Evolutionary conservation across 2,888 invertebrate species (phyloP), one percentile per base, ranked within the genome.

Genomic region (Drosophila lutescens): DNA sequence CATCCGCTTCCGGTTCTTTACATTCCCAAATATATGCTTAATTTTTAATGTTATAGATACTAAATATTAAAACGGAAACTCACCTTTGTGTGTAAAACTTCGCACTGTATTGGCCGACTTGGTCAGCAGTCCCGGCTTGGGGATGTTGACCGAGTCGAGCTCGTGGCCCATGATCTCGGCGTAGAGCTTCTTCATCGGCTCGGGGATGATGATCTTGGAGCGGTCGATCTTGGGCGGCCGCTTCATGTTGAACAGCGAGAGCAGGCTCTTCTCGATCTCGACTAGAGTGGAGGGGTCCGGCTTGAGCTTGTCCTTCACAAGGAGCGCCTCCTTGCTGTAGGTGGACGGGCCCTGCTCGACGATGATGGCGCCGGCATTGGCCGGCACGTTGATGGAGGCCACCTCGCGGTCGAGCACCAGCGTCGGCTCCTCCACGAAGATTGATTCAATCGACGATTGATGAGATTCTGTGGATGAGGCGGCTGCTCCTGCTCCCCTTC

Each of bases 51-150:
- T 3, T 20, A 10, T 4, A 2, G 10, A 2, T 15, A 5, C 10
- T 15, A 30, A 15, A 6, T 1, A n/a, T 15, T 13, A 7, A 43
- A 41, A 17, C 6, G 43, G 0, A 46, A 32, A 47, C 94, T 93
- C 91, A 96, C 96, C 95, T 92, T 94, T 93, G 93, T 97, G 97
- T 89, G 95, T 94, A 93, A 96, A 97, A 92, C 96, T 96, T 91
- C 97, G 94, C 76, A 97, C 96, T 62, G 97, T 97, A 92, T 97
- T 97, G 80, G 97, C 96, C 80, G 95, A 95, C 88, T 95, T 94
- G 76, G 96, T 95, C 89, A 94, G 93, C 82, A 95, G 92, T 76
- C 95, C 95, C 68, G 94, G 94, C 85, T 94, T 95, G 91, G 94
- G 94, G 82, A 96, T 93, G 86, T 94, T 93, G 53, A 94, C 93